Conservation (phyloP, 1,140 invertebrate species). For the Drosophila sucinea region DNA sequence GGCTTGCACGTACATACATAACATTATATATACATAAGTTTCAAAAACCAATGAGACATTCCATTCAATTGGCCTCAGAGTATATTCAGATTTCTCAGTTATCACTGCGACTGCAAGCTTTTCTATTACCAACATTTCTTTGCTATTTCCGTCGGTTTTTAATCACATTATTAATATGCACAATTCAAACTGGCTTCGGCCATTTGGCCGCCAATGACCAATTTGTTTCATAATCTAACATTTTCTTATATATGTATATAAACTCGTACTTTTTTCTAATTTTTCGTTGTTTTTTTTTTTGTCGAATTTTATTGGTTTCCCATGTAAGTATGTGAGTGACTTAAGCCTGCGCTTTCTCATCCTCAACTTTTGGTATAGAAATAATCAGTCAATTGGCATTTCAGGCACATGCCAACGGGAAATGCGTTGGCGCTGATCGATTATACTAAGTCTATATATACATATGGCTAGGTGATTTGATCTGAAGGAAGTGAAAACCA, state of each 20-base stretch:
- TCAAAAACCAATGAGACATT: conserved; percentile 3
- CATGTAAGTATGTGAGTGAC: conserved; percentile 45
- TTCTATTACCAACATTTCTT: conserved; percentile 42
- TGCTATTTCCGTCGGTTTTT: conserved; percentile 49
- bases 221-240: conserved; percentile 59
- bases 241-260: conserved; percentile 21
- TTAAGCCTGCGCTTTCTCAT: conserved; percentile 41
- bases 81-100: conserved; percentile 27
- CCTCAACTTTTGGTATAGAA: conserved; percentile 43
- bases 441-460: too few relatives aligned
- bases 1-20: conserved; percentile 38
- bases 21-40: not conserved
- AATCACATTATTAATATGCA: conserved; percentile 69
- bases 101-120: conserved; percentile 12
- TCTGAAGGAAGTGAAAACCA: conserved; percentile 9
- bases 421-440: conserved; percentile 29
- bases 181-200: conserved; percentile 29
- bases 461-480: conserved; percentile 7
- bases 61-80: not conserved
- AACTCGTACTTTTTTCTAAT: not conserved
- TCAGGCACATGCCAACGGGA: conserved; percentile 51
- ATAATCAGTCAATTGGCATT: conserved; percentile 71
- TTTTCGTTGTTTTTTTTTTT: conserved; percentile 25
- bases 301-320: conserved; percentile 40
- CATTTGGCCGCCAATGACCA: conserved; percentile 47